Evolutionary conservation across 2,888 invertebrate genomes (phyloP), one percentile per base, ranked within the genome.

Genomic region (Candidula unifasciata): DNA sequence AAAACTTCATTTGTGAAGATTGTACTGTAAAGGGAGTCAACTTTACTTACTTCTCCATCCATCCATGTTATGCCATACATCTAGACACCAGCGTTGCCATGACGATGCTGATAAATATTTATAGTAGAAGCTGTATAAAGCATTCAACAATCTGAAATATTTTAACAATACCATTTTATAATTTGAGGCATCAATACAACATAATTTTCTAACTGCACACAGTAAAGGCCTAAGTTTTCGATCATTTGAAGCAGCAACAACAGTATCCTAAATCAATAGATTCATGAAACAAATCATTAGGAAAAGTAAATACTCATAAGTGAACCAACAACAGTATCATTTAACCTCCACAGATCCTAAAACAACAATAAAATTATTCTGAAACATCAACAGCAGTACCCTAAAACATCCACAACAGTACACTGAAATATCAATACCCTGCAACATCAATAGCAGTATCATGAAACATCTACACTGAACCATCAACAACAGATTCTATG

Each of bases 71-170:
- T 52, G 84, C 84, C 91, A 86, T 2, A 93, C 74, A 24, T 90
- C 88, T 18, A 87, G 77, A 86, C 92, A 92, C 92, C 93, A 92
- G 71, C 87, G 89, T 68, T 91, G 90, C 93, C 93, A 93, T 3
- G 92, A 89, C 24, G 90, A 87, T 90, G 91, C 91, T 2, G 92
- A 90, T 10, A 93, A 85, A 84, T 92, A 92, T 37, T 91, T 89
- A 30, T 91, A 89, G 80, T 90, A 91, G 79, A 92, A 89, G 0
- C 89, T 89, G 13, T 86, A 83, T 2, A 91, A 90, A 82, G 88
- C 87, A 71, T 87, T 90, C 24, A 93, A 82, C 69, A 93, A 85
- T 71, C 93, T 92, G 85, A 68, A 77, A 69, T 44, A 57, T 44
- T n/a, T n/a, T 10, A 13, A 44, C 44, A 44, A 60, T 16, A 60